Conservation (phyloP, 1,140 invertebrate species). For the Nilaparvata lugens region DNA sequence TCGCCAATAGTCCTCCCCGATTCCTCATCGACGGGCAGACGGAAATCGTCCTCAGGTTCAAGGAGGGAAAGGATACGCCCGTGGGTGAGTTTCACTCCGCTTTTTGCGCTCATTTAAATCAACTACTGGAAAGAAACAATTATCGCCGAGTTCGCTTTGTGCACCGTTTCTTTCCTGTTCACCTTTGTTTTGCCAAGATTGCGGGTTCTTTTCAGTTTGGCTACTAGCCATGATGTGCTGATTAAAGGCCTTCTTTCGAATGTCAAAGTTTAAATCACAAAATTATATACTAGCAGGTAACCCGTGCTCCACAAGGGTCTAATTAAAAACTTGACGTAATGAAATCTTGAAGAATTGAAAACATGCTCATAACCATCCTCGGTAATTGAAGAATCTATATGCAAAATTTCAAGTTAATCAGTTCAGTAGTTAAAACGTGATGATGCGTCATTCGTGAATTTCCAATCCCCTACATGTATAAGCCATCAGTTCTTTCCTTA, state of each 20-base stretch:
- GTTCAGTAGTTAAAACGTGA: too few species aligned
- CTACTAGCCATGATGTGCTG: neutral
- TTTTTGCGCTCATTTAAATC: neutral
- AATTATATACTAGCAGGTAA: too few species aligned
- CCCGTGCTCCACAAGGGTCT: too few species aligned
- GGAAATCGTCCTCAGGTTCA: constrained; percentile 78
- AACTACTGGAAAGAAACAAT: neutral
- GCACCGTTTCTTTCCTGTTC: neutral
- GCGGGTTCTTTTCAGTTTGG: neutral
- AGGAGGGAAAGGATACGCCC: constrained; percentile 76
- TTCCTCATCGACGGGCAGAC: constrained; percentile 79
- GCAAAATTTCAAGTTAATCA: too few species aligned
- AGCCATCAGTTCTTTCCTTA: too few species aligned
- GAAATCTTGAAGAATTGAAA: too few species aligned
- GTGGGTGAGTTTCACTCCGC: constrained; percentile 51
- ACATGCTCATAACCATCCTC: too few species aligned
- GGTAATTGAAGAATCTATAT: too few species aligned
- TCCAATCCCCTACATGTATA: too few species aligned
- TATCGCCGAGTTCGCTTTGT: neutral
- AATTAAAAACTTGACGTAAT: too few species aligned
- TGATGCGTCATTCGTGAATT: too few species aligned
- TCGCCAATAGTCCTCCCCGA: constrained; percentile 61
- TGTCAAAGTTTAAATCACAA: too few species aligned
- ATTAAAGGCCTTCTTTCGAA: neutral
- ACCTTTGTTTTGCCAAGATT: neutral